These are phyloP conservation scores for Pogonomyrmex californicus DNA, from an alignment of 1,140 invertebrate species.

Conservation along the genomic window DNA sequence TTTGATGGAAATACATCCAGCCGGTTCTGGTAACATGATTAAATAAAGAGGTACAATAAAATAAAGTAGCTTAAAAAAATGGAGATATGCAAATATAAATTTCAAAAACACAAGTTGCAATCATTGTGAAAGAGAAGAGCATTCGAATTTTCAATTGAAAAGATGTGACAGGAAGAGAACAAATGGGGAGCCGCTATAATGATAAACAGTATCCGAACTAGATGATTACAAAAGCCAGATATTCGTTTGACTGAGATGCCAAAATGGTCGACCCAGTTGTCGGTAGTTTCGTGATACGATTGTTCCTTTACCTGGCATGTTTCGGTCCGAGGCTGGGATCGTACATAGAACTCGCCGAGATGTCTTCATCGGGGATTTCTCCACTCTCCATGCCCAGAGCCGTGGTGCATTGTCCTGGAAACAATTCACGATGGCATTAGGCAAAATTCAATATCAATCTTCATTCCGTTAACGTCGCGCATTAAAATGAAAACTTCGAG, in stretches of 20 bases:
- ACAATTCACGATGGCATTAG: slow-evolving; percentile 74
- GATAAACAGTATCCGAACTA: neutral
- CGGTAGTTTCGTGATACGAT: slow-evolving; percentile 67
- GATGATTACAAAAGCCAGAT: slow-evolving; percentile 3
- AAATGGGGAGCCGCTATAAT: neutral
- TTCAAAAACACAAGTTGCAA: neutral
- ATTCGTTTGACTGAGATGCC: slow-evolving; percentile 51
- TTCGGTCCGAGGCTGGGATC: slow-evolving; percentile 89
- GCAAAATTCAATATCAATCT: slow-evolving; percentile 67
- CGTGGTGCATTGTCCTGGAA: slow-evolving; percentile 87
- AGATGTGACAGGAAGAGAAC: neutral
- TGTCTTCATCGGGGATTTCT: slow-evolving; percentile 88
- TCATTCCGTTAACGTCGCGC: slow-evolving; percentile 56
- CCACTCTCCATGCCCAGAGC: slow-evolving; percentile 89
- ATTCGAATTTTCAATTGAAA: neutral
- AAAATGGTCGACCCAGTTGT: slow-evolving; percentile 51
- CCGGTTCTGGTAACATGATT: neutral
- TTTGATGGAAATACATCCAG: neutral
- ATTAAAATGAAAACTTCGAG: slow-evolving; percentile 21
- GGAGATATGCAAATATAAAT: neutral
- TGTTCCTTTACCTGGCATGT: slow-evolving; percentile 88
- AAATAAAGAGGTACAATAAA: neutral
- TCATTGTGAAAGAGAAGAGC: neutral
- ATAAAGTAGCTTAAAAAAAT: neutral
- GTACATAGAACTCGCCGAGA: slow-evolving; percentile 89